Base-by-base conservation (phyloP, 2,888 invertebrate genomes). In the Cryptophagus acutangulus region DNA sequence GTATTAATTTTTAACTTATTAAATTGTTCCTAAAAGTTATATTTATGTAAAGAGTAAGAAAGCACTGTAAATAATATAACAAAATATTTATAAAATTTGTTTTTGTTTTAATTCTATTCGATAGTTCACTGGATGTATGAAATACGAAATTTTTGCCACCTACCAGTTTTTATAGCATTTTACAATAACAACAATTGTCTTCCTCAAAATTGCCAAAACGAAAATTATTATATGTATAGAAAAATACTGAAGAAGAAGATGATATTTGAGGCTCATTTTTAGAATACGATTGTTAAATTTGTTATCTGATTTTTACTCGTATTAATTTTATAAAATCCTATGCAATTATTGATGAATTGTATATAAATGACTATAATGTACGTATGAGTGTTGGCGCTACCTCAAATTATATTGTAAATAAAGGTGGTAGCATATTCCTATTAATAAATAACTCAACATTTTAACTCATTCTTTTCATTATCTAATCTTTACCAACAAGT, bases 381-480 rank as follows among this genome's bases (percentile, higher is more conserved):
- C 51, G 51, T 51, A 48, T 48, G 47, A 57, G 55, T 59, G 57
- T 60, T 61, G 55, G 55, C 55, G 67, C 68, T 68, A 67, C 67
- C 66, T 65, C 63, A 58, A 52, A 56, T 51, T 58, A 55, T 54
- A 59, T 61, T 64, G 62, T 61, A 63, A 56, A 67, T 63, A 63
- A 58, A 59, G 65, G 65, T 64, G 67, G 68, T 69, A 68, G 68
- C 68, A 63, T 64, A 65, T 67, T 69, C 69, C 69, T 68, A 68
- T 66, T 67, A 67, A 61, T 65, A 57, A 31, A 58, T 58, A 54
- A 57, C 49, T 57, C 51, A 55, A 42, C 55, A 59, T 58, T 57
- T 56, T 58, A 55, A 41, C 28, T 26, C 38, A 29, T 51, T 8
- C 45, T 41, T 39, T 43, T 3, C 3, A 6, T 3, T 26, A n/a